A percentile compares a stretch with the other conserved stretches of the same genome.
Evolutionary conservation across 92 coral and sea anemone species (phyloP).

Genomic region (Zoanthus solanderi): DNA sequence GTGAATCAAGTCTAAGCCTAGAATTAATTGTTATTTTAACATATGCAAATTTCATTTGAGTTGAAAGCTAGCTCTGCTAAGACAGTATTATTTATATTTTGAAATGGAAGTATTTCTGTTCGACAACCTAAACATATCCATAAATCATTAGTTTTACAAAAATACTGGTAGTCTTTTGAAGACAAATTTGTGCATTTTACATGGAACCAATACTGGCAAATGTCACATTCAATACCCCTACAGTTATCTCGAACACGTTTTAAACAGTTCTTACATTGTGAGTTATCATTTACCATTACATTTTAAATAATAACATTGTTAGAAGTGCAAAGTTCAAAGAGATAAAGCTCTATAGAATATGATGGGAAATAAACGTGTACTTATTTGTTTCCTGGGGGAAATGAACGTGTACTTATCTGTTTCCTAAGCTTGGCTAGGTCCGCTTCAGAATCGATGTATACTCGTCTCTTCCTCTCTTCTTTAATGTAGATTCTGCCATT

Average conservation of each 20-base stretch:
- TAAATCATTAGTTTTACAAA: constrained; percentile 42
- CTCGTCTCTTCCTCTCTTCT: background rate
- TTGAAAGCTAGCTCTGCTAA: constrained; percentile 41
- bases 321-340: too few species aligned
- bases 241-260: background rate
- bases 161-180: constrained; percentile 52
- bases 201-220: constrained; percentile 61
- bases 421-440: constrained; percentile 25
- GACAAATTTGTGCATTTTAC: constrained; percentile 56
- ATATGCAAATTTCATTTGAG: too few species aligned
- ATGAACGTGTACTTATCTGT: constrained; percentile 25
- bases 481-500: background rate
- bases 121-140: constrained; percentile 58
- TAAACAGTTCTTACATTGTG: constrained; percentile 55
- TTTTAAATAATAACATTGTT: background rate
- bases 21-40: too few species aligned
- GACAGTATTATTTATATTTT: background rate
- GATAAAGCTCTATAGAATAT: too few species aligned
- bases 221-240: constrained; percentile 55
- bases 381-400: constrained; percentile 10
- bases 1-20: background rate
- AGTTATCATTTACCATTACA: constrained; percentile 8
- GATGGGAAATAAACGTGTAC: background rate
- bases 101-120: constrained; percentile 54
- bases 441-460: background rate